A percentile compares a stretch with the other conserved stretches of the same genome.
phyloP scores from a whole-genome alignment of 2,888 invertebrate species.

The Neoascia interrupta region DNA sequence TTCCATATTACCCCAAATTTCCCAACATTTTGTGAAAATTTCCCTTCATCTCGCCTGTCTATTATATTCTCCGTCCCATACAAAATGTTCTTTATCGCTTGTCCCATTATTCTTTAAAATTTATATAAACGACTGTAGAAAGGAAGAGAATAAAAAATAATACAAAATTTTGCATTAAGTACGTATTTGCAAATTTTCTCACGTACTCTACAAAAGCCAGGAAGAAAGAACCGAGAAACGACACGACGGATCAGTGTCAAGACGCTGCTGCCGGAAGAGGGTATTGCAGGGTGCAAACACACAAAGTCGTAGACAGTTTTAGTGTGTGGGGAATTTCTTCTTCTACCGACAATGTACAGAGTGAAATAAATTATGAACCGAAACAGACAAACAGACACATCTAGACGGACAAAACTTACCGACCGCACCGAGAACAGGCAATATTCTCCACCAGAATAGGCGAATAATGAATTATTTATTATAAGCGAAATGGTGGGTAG shows the following conservation, averaged over 20 bases:
- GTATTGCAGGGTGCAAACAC: no score
- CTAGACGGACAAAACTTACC: background rate
- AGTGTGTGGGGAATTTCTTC: no score
- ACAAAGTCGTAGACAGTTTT: no score
- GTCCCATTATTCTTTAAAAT: conserved; percentile 20
- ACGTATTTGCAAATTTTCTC: conserved; percentile 63
- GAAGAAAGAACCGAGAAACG: background rate
- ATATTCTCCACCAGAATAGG: conserved; percentile 36
- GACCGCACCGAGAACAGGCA: background rate
- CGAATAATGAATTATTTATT: conserved; percentile 67
- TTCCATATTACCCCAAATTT: conserved; percentile 28
- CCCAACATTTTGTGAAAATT: no score
- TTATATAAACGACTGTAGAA: conserved; percentile 35
- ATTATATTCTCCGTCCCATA: background rate
- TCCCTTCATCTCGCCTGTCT: no score
- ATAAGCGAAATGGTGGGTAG: no score
- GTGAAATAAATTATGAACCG: conserved; percentile 52
- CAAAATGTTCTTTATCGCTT: conserved; percentile 13
- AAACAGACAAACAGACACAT: conserved; percentile 12
- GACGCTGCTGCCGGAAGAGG: no score
- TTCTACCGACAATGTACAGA: no score
- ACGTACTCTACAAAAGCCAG: conserved; percentile 35
- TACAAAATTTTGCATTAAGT: conserved; percentile 46
- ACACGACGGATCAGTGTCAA: background rate
- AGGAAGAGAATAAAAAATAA: conserved; percentile 20